Evolutionary conservation across 2,797 vertebrate genomes (phyloP), one percentile per base, ranked within the genome.

Genomic region (Muscicapa striata): DNA sequence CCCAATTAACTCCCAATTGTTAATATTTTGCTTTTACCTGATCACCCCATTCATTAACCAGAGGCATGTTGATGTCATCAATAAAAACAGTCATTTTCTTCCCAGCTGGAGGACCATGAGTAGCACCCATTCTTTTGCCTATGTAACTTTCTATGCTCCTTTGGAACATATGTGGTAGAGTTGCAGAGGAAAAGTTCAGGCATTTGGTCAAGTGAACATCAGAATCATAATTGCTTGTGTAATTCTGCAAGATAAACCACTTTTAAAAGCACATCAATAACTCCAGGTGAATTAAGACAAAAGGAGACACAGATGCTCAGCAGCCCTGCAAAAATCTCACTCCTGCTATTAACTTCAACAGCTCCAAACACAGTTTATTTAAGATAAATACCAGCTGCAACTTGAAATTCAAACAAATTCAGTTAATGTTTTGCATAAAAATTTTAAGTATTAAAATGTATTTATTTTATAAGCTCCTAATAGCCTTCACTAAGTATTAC

Each of bases 1-100:
- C n/a, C 36, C 43, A 78, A 40, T 66, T 27, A 54, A 4, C 26
- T 77, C n/a, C 36, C 43, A 78, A 40, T 66, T 27, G 11, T 41
- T 45, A 87, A 38, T 19, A 13, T 72, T 45, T 73, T 63, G 41
- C 22, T 79, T 92, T 96, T 95, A 98, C 98, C 98, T 99, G 98
- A 95, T 99, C 98, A 9, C 98, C 98, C 98, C 98, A 99, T 87
- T 98, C 98, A 64, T 99, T 99, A 96, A 99, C 98, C 38, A 98
- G 74, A 20, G 98, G 98, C 98, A 99, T 98, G 96, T 98, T 99
- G 96, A 99, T 98, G 97, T 99, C 98, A 92, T 99, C 98, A 38
- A 99, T 95, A 87, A 98, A 99, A 20, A 99, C 94, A 3, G 98
- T 98, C 98, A 99, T 98, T 94, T 97, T 98, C 96, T 98, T 98